Evolutionary conservation across 2,888 invertebrate species (phyloP), one percentile per base, ranked within the genome.

Genomic region (Phania funesta): DNA sequence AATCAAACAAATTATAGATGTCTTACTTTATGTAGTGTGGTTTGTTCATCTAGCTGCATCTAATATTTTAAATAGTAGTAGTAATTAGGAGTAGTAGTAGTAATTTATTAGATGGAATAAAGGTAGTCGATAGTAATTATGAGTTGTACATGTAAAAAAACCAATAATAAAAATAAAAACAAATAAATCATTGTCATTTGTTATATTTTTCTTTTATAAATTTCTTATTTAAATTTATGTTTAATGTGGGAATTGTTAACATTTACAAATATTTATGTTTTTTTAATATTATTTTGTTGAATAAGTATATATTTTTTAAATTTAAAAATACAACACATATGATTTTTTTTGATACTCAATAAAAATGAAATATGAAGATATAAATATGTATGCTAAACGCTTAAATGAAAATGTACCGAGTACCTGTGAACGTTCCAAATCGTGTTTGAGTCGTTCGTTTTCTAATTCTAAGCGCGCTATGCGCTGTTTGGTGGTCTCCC

Each of bases 381-480:
- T 78, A 80, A 78, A 76, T 76, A 75, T 58, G 67, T 78, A 80
- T 81, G 71, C 32, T 8, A 56, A 35, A 54, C 29, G 50, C 9
- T 68, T 41, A 60, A 77, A 67, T 73, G 73, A 50, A 35, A 79
- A 87, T 87, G 85, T 86, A 88, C 87, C 88, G 88, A 90, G 88
- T 90, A 91, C 91, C 90, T 96, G 96, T 62, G 96, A 95, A 87
- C 96, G 92, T 90, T 97, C 97, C 78, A 97, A 90, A 87, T 97
- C 97, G 87, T 96, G 95, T 88, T 95, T 95, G 81, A 98, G 93
- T 80, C 97, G 93, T 90, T 98, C 98, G 87, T 97, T 97, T 90
- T 98, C 98, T 86, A 98, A 92, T 90, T 98, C 98, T 20, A 97
- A 92, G 86, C 97, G 93, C 16, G 96, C 95, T 77, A 97, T 91